phyloP scores from a whole-genome alignment of 1,140 invertebrate species.

The Drosophila tristis region DNA sequence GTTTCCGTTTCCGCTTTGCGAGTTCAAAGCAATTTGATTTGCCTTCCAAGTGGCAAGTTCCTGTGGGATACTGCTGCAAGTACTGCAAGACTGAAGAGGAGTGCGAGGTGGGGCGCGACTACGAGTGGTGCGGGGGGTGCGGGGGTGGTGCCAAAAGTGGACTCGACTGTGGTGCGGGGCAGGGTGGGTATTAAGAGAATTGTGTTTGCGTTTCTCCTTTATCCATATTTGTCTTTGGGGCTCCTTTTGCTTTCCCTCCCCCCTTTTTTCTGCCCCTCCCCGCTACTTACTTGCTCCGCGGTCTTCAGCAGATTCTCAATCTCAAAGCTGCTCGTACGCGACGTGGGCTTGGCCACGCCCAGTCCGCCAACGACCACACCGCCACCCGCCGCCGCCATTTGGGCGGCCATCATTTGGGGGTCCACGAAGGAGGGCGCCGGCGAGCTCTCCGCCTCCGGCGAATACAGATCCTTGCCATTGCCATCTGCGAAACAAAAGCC shows the following conservation, averaged over 20 bases:
- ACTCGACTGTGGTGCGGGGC: constrained; percentile 5
- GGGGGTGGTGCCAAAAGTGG: constrained; percentile 4
- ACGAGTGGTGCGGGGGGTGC: neutral
- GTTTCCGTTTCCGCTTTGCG: constrained; percentile 78
- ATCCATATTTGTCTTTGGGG: constrained; percentile 28
- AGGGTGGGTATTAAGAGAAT: constrained; percentile 26
- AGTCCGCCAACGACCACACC: constrained; percentile 55
- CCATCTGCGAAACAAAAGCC: constrained; percentile 60
- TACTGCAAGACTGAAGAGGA: neutral
- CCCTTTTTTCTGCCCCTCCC: neutral
- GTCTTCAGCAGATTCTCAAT: constrained; percentile 95
- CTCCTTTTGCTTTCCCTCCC: constrained; percentile 11
- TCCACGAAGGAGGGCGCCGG: constrained; percentile 84
- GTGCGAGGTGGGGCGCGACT: neutral
- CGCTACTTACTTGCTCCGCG: constrained; percentile 86
- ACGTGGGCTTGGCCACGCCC: constrained; percentile 87
- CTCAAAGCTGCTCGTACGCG: constrained; percentile 94
- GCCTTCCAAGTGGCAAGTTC: constrained; percentile 76
- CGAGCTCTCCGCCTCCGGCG: constrained; percentile 87
- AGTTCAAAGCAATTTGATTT: constrained; percentile 79
- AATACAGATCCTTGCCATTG: constrained; percentile 88
- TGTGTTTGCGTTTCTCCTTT: constrained; percentile 64
- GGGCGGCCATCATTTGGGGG: constrained; percentile 61
- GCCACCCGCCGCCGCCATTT: constrained; percentile 45
- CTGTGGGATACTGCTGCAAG: constrained; percentile 27